Evolutionary conservation across 2,888 invertebrate species (phyloP), one percentile per base, ranked within the genome.

Genomic region (Lycophotia porphyrea): DNA sequence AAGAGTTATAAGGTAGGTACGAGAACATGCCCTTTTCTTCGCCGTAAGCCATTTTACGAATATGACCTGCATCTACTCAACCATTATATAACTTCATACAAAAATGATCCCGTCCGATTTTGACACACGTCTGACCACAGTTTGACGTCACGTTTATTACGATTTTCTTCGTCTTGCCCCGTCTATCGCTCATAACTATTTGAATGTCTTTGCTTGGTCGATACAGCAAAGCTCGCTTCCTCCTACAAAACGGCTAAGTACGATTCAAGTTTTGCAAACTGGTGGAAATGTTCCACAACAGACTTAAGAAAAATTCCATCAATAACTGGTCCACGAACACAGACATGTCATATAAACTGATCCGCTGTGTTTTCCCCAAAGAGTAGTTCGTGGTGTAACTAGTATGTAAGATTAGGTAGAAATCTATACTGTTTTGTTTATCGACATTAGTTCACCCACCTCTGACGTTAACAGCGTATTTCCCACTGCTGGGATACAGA

Each of bases 301-400:
- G 13, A 39, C 15, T 39, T 64, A 0, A 27, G 27, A 39, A 68
- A 52, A 55, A 21, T 5, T 67, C 55, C n/a, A 55, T n/a, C 7
- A n/a, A 36, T 13, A 47, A 55, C n/a, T 1, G n/a, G 5, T 24
- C 15, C 1, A 5, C 11, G 21, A 34, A 31, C 58, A 31, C 58
- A 60, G 58, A 7, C 5, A 60, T 21, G 31, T 60, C 31, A 5
- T 60, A 21, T 34, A 21, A 60, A 27, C 36, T 36, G 21, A 21
- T 39, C 27, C 21, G 8, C 61, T 61, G 61, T 68, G 27, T 36
- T 68, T 60, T 61, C 21, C 68, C 36, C 27, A 27, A 63, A 27
- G 15, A 39, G 18, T 8, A 34, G 5, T 5, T 34, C n/a, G 18
- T n/a, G n/a, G 4, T 21, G 11, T 18, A 5, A 18, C 47, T 34